A percentile compares a stretch with the other conserved stretches of the same genome.
Evolutionary conservation across 2,113 vertebrate genomes (phyloP).

Genomic region (Synchiropus splendidus): DNA sequence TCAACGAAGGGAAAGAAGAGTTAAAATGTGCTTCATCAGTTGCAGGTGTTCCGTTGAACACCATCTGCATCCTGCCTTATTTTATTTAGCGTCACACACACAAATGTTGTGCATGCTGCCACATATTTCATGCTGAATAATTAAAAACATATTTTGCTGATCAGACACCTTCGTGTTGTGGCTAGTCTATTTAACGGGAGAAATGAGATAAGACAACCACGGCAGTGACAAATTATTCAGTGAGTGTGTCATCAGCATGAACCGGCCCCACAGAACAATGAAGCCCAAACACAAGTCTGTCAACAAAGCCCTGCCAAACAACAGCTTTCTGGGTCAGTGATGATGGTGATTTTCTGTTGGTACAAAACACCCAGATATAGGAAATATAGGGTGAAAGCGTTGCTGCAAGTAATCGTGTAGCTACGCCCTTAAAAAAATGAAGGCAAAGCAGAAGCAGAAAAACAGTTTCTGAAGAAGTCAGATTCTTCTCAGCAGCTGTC

Average conservation of each 20-base stretch:
- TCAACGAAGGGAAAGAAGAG: too few relatives aligned
- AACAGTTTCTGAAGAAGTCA: too few relatives aligned
- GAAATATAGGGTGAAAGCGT: slow-evolving; percentile 1
- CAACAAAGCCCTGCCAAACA: slow-evolving; percentile 9
- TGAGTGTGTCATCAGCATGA: slow-evolving; percentile 15
- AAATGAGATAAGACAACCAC: slow-evolving; percentile 4
- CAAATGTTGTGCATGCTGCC: too few relatives aligned
- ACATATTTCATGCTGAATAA: too few relatives aligned
- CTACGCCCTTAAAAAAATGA: too few relatives aligned
- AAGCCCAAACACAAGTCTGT: slow-evolving; percentile 1
- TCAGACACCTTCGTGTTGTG: too few relatives aligned
- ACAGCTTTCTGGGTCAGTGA: slow-evolving; percentile 3
- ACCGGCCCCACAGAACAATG: slow-evolving; percentile 25
- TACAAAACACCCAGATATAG: slow-evolving; percentile 3
- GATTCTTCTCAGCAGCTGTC: slow-evolving; percentile 1
- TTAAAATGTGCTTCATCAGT: too few relatives aligned
- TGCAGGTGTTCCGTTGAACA: too few relatives aligned
- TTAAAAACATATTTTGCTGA: too few relatives aligned
- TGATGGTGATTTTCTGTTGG: slow-evolving; percentile 3
- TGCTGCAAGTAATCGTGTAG: not conserved
- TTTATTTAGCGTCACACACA: too few relatives aligned
- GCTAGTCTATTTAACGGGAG: slow-evolving; percentile 1
- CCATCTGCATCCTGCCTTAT: too few relatives aligned
- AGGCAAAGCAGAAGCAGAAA: too few relatives aligned
- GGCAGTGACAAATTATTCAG: not conserved